Base-by-base conservation (phyloP, 2,888 invertebrate genomes). In the Cephus nigrinus region DNA sequence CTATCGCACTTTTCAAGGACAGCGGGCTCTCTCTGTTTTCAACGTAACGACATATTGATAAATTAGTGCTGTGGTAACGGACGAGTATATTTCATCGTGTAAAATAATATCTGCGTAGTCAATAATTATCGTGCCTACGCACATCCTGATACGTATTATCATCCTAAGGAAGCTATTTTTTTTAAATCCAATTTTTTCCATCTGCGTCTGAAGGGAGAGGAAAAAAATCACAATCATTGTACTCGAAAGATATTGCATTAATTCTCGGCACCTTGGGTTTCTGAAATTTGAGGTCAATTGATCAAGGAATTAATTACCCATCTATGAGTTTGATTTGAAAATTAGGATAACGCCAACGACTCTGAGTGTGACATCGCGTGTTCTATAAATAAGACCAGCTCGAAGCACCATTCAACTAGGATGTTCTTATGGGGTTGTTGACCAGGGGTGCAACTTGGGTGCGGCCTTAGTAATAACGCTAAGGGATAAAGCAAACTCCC, bases 391-490 rank as follows among this genome's bases (percentile, higher is more conserved):
- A 80, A 55, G 23, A 9, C 2, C 5, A 55, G 23, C 23, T 15
- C 2, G 55, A 55, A 55, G 23, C 15, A 55, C 15, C 55, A 55
- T 55, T 55, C 23, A 3, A 9, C 78, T 75, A 73, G 73, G 71
- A 83, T 76, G 75, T 76, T 55, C 75, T 71, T 79, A 74, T 73
- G 76, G 80, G 84, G 84, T 84, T 83, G 82, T 82, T 84, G 85
- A 84, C 84, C 85, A 83, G 80, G 82, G 83, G 80, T 84, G 83
- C 75, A 81, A 73, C 79, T 83, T 82, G 84, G 85, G 80, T 85
- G 79, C 84, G 85, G 77, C 75, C 23, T 75, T 78, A 78, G 76
- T 84, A 84, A 84, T 84, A 83, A 81, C 80, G 75, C 76, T 78
- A 79, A 82, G 75, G 76, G 73, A 34, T 71, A 71, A 74, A 78